Evolutionary conservation across 2,113 vertebrate genomes (phyloP), one percentile per base, ranked within the genome.

Genomic region (Amia ocellicauda): DNA sequence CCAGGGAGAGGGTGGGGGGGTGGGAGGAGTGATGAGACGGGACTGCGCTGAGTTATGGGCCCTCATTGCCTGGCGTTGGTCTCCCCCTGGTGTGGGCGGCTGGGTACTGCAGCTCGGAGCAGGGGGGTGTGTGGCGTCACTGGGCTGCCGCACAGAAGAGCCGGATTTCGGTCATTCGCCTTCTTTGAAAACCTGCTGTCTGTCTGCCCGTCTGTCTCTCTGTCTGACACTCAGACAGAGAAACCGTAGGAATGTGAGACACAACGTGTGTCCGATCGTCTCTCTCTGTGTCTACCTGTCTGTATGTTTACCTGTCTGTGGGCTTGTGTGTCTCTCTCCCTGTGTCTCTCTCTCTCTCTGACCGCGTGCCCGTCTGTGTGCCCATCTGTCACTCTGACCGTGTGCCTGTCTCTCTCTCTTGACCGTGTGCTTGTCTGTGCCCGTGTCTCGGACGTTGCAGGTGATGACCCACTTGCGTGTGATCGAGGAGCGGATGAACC

Each of bases 401-500:
- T 29, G 55, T 16, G 2, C 13, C 2, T 14, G 11, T 9, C 56
- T 11, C 17, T 58, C 31, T 17, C 28, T 20, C 17, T 22, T 24
- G 19, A 3, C 29, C 20, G 51, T n/a, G 2, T 26, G 55, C 58
- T 50, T 52, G 23, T 31, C 16, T 27, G 7, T 29, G 20, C 23
- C 28, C 45, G 2, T 69, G 8, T 58, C 60, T 55, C 20, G 2
- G 29, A 13, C 36, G 53, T 63, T 56, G 36, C 78, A 99, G 97
- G 96, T 99, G 79, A 93, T 97, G 96, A 99, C 97, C n/a, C 97
- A 98, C 81, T 92, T 99, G 70, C 94, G 88, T 45, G 96, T 99
- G 78, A 98, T 98, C 0, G 96, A 99, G 74, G 97, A 99, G 83
- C 80, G 97, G 69, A 94, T 98, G 92, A 99, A 99, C 83, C 97